Evolutionary conservation across 2,113 vertebrate species (phyloP).

Genomic region (Odontesthes bonariensis): DNA sequence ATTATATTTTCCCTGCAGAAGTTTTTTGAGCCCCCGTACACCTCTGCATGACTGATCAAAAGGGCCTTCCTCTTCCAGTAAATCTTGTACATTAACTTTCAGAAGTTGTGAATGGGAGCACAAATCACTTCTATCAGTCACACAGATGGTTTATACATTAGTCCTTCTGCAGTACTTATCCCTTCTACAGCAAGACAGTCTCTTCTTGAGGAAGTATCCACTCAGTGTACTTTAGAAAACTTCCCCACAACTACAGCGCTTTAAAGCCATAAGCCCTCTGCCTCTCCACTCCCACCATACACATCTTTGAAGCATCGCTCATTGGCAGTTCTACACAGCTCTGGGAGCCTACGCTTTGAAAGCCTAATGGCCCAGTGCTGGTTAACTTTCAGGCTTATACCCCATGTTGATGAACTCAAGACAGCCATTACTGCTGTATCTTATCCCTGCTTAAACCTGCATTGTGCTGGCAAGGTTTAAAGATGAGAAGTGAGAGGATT

Average conservation of each 20-base stretch:
- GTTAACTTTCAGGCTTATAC: slow-evolving; percentile 75
- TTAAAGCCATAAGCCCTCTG: slow-evolving; percentile 66
- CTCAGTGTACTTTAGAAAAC: slow-evolving; percentile 60
- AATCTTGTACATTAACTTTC: slow-evolving; percentile 58
- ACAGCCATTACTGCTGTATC: slow-evolving; percentile 57
- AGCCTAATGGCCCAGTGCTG: slow-evolving; percentile 67
- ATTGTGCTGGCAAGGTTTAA: slow-evolving; percentile 64
- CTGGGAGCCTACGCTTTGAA: slow-evolving; percentile 65
- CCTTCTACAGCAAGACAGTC: slow-evolving; percentile 31
- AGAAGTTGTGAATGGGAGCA: slow-evolving; percentile 45
- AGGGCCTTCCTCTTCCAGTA: slow-evolving; percentile 25
- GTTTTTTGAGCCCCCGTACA: slow-evolving; percentile 13
- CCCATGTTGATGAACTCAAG: slow-evolving; percentile 66
- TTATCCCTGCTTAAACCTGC: slow-evolving; percentile 64
- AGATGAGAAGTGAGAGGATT: slow-evolving; percentile 59
- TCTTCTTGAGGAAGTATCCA: slow-evolving; percentile 46
- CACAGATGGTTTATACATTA: slow-evolving; percentile 62
- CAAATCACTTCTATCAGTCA: slow-evolving; percentile 68
- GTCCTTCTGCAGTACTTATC: slow-evolving; percentile 45
- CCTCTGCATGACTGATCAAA: slow-evolving; percentile 50
- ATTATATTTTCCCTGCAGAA: slow-evolving; percentile 37
- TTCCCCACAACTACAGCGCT: slow-evolving; percentile 55
- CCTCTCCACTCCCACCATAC: slow-evolving; percentile 64
- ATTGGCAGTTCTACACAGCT: slow-evolving; percentile 50
- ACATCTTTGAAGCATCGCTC: slow-evolving; percentile 75